Conservation (phyloP, 1,140 invertebrate species). For the Pseudomyrmex cubaensis region DNA sequence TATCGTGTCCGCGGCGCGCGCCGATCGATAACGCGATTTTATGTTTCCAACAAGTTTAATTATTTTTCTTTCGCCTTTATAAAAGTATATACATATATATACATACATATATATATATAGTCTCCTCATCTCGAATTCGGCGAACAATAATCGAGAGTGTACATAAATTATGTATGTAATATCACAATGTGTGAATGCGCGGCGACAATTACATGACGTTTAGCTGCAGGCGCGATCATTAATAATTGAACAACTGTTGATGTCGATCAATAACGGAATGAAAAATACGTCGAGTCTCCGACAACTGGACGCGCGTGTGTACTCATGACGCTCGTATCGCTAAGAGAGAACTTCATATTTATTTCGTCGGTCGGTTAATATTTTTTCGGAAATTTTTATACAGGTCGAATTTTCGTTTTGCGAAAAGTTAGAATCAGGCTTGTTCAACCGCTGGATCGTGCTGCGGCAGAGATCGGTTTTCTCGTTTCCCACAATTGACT, state of each 20-base stretch:
- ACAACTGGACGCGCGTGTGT: not conserved
- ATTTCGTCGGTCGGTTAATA: constrained; percentile 10
- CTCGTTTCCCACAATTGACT: not conserved
- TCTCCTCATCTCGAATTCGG: not conserved
- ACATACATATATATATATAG: not conserved
- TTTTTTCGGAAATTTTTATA: constrained; percentile 6
- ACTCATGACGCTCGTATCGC: not conserved
- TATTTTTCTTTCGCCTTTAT: not conserved
- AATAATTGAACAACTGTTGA: constrained; percentile 70
- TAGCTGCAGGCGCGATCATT: constrained; percentile 20
- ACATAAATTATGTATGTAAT: constrained; percentile 26
- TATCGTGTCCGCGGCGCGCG: constrained; percentile 1
- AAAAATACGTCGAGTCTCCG: not conserved
- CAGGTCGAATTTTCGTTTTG: not conserved
- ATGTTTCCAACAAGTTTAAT: constrained; percentile 15
- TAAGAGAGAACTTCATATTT: not conserved
- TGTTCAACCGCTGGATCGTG: not conserved
- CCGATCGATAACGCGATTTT: not conserved
- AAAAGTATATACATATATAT: no score
- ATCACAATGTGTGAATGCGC: not conserved
- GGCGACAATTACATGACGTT: not conserved
- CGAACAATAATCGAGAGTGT: not conserved
- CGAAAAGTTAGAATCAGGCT: not conserved
- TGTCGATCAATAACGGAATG: constrained; percentile 18
- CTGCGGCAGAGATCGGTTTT: not conserved